These are phyloP conservation scores for Odontamblyopus lacepedii DNA, from an alignment of 2,797 vertebrate species.

Conservation along the genomic window DNA sequence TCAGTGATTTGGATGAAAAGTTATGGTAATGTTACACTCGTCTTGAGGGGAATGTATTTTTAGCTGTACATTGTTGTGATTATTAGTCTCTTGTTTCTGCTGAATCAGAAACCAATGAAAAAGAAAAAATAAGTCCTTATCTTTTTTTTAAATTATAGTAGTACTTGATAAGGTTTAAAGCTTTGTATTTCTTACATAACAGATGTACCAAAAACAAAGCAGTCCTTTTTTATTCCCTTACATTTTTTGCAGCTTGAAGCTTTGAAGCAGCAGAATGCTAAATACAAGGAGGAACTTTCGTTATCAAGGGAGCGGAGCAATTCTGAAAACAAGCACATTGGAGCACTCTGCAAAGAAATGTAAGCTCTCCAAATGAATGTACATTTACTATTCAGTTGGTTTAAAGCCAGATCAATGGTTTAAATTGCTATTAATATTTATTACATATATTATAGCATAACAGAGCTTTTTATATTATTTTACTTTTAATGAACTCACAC, in stretches of 20 bases:
- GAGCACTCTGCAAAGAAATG: conserved; percentile 88
- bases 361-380: conserved; percentile 72
- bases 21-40: conserved; percentile 14
- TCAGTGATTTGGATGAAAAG: conserved; percentile 6
- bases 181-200: background rate
- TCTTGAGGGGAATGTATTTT: conserved; percentile 35
- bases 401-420: background rate
- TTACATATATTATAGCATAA: background rate
- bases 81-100: background rate
- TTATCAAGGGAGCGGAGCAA: conserved; percentile 83
- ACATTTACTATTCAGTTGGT: background rate
- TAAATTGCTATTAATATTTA: background rate
- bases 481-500: background rate
- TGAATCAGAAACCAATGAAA: background rate
- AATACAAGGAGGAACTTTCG: conserved; percentile 84
- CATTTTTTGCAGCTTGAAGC: conserved; percentile 81
- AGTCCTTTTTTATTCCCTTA: background rate
- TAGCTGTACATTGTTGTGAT: conserved; percentile 24
- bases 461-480: background rate
- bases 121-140: background rate
- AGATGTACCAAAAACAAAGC: background rate
- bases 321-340: conserved; percentile 83
- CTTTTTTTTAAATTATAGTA: background rate
- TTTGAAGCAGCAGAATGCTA: conserved; percentile 88
- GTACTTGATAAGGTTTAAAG: too few relatives aligned